phyloP scores from a whole-genome alignment of 2,113 vertebrate genomes.

The Anser brachyrhynchus region DNA sequence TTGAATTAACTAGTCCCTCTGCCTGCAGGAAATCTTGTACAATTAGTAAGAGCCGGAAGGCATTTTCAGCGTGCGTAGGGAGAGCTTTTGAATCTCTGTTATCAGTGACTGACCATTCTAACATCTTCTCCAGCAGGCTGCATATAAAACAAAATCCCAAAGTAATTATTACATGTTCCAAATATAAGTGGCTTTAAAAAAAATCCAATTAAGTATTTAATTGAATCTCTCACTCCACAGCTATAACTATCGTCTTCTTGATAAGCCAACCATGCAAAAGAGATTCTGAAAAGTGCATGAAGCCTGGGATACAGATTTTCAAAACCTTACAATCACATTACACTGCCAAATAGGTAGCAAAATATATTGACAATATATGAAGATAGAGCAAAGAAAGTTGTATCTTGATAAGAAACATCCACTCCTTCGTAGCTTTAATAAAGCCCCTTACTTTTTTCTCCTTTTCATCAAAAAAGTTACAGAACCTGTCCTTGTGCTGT shows the following conservation, averaged over 20 bases:
- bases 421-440: background rate
- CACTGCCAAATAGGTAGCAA: background rate
- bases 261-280: conserved; percentile 3
- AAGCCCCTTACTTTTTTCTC: background rate
- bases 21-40: conserved; percentile 94
- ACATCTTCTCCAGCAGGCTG: conserved; percentile 95
- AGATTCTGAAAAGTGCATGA: background rate
- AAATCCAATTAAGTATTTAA: conserved; percentile 53
- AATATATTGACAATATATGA: background rate
- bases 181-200: conserved; percentile 7
- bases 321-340: background rate
- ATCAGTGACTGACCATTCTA: conserved; percentile 91
- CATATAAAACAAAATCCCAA: conserved; percentile 52
- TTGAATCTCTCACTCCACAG: background rate
- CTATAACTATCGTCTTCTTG: background rate
- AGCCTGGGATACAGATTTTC: background rate
- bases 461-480: background rate
- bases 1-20: conserved; percentile 89
- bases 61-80: conserved; percentile 90
- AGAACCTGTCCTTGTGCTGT: background rate
- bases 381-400: background rate
- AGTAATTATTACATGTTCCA: conserved; percentile 32
- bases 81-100: conserved; percentile 89
- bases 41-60: conserved; percentile 88
- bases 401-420: background rate